Conservation (phyloP, 2,797 vertebrate genomes). For the Glyptemys insculpta region DNA sequence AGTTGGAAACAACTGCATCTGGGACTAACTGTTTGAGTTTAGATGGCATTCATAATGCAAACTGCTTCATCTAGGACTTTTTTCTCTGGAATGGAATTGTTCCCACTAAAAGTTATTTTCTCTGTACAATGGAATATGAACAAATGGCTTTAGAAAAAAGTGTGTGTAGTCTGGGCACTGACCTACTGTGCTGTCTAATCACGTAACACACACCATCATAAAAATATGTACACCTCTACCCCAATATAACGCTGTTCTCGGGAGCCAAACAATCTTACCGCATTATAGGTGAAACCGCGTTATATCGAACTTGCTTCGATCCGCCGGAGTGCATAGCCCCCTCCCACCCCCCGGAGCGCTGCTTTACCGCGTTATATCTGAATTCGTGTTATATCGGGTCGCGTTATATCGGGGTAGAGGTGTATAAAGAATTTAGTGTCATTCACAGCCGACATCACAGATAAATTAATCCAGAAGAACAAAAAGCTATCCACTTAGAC, state of each 20-base stretch:
- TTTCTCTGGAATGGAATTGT: not conserved
- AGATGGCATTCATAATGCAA: not conserved
- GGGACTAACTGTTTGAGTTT: not conserved
- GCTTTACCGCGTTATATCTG: no score
- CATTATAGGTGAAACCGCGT: no score
- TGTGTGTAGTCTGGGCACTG: not conserved
- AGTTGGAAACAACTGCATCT: not conserved
- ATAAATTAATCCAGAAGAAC: conserved; percentile 12
- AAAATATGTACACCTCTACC: not conserved
- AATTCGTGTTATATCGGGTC: no score
- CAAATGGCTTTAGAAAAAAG: conserved; percentile 34
- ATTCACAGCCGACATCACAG: not conserved
- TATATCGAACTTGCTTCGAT: no score
- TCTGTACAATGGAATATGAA: not conserved
- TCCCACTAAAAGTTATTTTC: conserved; percentile 10
- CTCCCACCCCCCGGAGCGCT: no score
- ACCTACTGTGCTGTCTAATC: conserved; percentile 13
- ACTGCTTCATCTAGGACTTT: not conserved
- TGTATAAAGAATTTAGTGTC: not conserved
- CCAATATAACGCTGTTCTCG: no score
- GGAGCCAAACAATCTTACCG: no score
- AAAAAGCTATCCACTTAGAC: conserved; percentile 8
- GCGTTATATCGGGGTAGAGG: no score
- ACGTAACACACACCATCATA: not conserved
- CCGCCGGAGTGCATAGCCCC: no score